phyloP scores from a whole-genome alignment of 2,113 vertebrate genomes.

The Smithornis capensis region DNA sequence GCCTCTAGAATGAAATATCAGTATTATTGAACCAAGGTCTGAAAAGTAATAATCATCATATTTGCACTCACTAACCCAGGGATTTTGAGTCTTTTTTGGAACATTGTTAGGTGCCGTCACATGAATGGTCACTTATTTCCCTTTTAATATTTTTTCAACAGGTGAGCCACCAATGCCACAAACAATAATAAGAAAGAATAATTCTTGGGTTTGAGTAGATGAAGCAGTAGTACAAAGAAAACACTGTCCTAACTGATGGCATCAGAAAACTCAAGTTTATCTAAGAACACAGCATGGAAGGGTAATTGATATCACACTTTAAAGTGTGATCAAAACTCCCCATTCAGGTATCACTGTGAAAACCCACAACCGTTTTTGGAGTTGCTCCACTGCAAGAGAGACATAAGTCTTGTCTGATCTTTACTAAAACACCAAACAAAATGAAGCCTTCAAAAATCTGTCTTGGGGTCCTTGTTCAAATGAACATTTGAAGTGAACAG shows the following conservation, averaged over 20 bases:
- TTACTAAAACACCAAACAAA: not conserved
- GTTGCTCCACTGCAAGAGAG: not conserved
- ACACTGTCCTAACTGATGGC: not conserved
- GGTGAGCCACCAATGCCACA: not conserved
- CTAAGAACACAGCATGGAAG: not conserved
- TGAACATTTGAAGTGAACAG: not conserved
- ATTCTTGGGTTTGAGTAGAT: not conserved
- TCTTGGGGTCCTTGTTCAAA: not conserved
- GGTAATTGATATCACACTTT: not conserved
- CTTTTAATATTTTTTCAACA: not conserved
- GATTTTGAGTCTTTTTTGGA: not conserved
- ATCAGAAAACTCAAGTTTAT: not conserved
- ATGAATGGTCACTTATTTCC: not conserved
- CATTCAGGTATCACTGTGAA: not conserved
- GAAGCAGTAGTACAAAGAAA: not conserved
- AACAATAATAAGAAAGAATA: not conserved
- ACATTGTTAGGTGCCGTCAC: not conserved
- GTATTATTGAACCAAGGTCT: not conserved
- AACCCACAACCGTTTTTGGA: not conserved
- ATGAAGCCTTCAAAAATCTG: not conserved
- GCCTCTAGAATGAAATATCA: not conserved
- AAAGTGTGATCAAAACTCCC: not conserved
- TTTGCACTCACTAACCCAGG: not conserved
- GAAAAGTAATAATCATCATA: not conserved
- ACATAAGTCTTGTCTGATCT: not conserved